phyloP scores from a whole-genome alignment of 2,888 invertebrate genomes.

The Nomada fabriciana region DNA sequence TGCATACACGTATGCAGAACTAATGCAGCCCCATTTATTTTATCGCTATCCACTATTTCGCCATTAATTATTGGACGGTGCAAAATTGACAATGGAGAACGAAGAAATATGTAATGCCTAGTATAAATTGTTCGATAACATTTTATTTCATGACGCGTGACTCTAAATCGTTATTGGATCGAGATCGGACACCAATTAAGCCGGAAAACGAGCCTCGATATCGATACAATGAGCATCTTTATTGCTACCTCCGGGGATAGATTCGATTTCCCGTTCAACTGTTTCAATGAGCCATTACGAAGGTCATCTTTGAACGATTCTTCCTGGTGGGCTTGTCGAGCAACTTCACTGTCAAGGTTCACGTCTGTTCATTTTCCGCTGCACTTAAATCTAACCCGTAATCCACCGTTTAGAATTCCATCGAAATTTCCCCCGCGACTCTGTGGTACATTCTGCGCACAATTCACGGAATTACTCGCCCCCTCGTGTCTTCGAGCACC shows the following conservation, averaged over 20 bases:
- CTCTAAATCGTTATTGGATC: not conserved
- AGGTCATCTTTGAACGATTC: slow-evolving; percentile 52
- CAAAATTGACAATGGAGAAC: too few species aligned
- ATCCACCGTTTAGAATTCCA: not conserved
- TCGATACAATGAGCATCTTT: slow-evolving; percentile 54
- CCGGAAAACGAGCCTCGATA: slow-evolving; percentile 41
- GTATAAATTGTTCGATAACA: too few species aligned
- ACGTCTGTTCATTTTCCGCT: too few species aligned
- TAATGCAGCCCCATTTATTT: too few species aligned
- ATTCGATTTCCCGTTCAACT: slow-evolving; percentile 58
- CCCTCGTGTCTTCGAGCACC: not conserved
- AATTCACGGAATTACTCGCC: not conserved
- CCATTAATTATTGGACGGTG: too few species aligned
- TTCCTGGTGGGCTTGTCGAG: slow-evolving; percentile 38
- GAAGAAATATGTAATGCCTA: too few species aligned
- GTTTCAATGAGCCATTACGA: slow-evolving; percentile 65
- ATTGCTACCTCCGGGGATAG: slow-evolving; percentile 43
- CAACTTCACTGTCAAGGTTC: slow-evolving; percentile 28
- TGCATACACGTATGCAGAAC: too few species aligned
- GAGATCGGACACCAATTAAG: not conserved
- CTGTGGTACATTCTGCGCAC: not conserved
- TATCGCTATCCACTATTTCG: too few species aligned
- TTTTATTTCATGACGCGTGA: too few species aligned
- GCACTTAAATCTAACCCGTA: too few species aligned
- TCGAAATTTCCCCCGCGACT: not conserved